phyloP scores from a whole-genome alignment of 2,888 invertebrate genomes.

The Pyrochroa serraticornis region DNA sequence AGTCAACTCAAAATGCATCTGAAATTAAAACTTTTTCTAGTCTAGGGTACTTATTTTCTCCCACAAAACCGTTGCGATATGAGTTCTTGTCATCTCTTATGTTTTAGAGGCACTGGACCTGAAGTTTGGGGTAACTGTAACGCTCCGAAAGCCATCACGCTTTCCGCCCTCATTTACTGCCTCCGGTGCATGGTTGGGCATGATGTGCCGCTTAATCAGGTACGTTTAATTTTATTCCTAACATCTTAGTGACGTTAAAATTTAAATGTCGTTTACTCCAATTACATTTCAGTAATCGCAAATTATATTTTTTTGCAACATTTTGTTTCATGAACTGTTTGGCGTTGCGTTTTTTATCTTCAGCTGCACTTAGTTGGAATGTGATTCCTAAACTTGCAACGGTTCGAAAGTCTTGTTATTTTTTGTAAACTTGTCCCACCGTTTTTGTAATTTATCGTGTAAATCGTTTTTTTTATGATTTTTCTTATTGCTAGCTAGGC shows the following conservation, averaged over 20 bases:
- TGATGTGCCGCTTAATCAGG: constrained; percentile 96
- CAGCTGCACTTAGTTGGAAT: too few species aligned
- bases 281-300: background rate
- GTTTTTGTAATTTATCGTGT: too few species aligned
- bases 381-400: too few species aligned
- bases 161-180: constrained; percentile 97
- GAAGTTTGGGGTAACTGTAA: constrained; percentile 98
- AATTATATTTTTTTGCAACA: background rate
- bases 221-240: constrained; percentile 44
- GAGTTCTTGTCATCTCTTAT: constrained; percentile 47
- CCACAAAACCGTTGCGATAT: constrained; percentile 7
- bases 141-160: constrained; percentile 92
- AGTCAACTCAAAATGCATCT: too few species aligned
- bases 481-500: too few species aligned
- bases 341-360: background rate
- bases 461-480: too few species aligned
- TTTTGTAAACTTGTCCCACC: too few species aligned
- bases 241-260: background rate
- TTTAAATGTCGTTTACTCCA: background rate
- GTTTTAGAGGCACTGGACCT: constrained; percentile 78
- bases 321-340: background rate
- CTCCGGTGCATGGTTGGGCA: constrained; percentile 96
- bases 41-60: background rate
- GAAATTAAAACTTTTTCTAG: too few species aligned
- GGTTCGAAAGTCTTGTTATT: too few species aligned